Conservation (phyloP, 2,113 vertebrate species). For the Psittacara wagleri region DNA sequence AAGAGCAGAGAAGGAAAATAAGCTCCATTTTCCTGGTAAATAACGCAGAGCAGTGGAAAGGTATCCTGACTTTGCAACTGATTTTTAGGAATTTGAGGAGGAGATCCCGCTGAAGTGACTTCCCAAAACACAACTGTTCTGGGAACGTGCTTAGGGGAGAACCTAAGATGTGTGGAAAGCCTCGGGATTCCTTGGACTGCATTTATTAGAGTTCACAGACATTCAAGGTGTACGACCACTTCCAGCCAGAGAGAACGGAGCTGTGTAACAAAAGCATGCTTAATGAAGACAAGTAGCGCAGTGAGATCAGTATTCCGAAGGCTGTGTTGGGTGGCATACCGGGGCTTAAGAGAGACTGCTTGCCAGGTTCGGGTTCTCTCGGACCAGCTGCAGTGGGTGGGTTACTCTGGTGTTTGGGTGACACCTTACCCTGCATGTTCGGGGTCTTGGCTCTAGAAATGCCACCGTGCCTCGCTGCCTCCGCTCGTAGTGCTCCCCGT, state of each 20-base stretch:
- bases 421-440: neutral
- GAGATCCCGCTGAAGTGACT: slow-evolving; percentile 34
- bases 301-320: slow-evolving; percentile 23
- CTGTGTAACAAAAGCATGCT: slow-evolving; percentile 64
- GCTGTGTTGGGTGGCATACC: neutral
- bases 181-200: slow-evolving; percentile 48
- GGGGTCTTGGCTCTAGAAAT: neutral
- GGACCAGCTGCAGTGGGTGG: neutral
- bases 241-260: slow-evolving; percentile 51
- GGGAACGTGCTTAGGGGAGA: slow-evolving; percentile 27
- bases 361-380: neutral
- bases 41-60: neutral
- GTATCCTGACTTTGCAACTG: slow-evolving; percentile 33
- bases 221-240: slow-evolving; percentile 28
- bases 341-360: neutral
- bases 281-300: slow-evolving; percentile 32
- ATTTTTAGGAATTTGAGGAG: slow-evolving; percentile 47
- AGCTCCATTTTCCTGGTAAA: slow-evolving; percentile 29
- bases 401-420: neutral
- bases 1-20: neutral
- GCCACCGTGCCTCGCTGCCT: neutral
- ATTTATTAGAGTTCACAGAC: slow-evolving; percentile 55
- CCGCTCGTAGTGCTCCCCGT: neutral
- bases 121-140: slow-evolving; percentile 29
- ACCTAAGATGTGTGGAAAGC: slow-evolving; percentile 38